Evolutionary conservation across 2,888 invertebrate genomes (phyloP).

Genomic region (Drosophila neonasuta): DNA sequence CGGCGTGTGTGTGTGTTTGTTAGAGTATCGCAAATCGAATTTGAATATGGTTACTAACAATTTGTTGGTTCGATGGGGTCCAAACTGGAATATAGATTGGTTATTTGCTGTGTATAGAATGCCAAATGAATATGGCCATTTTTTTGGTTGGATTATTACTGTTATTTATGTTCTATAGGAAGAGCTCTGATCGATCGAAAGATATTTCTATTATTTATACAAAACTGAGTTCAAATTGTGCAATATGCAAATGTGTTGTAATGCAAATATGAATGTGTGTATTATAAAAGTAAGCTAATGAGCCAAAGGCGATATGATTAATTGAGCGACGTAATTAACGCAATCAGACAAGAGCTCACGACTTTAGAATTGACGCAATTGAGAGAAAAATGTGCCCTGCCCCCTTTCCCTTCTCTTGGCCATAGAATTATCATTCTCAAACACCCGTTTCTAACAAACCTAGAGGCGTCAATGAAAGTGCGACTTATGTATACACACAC

Average conservation of each 20-base stretch:
- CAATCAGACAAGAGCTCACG: conserved; percentile 35
- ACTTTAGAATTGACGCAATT: conserved; percentile 48
- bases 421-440: not conserved
- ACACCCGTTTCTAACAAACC: not conserved
- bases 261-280: conserved; percentile 16
- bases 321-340: conserved; percentile 66
- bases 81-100: conserved; percentile 54
- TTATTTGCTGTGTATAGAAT: conserved; percentile 42
- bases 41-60: conserved; percentile 67
- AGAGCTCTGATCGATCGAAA: conserved; percentile 5
- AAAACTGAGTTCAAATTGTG: conserved; percentile 2
- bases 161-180: conserved; percentile 37
- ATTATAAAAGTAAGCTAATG: conserved; percentile 43
- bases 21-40: conserved; percentile 49
- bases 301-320: conserved; percentile 55
- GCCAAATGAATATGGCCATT: conserved; percentile 25
- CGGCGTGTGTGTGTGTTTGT: conserved; percentile 24
- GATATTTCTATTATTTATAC: conserved; percentile 4
- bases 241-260: conserved; percentile 36
- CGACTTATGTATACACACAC: conserved; percentile 38
- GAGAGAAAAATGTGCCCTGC: conserved; percentile 15
- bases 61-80: conserved; percentile 55
- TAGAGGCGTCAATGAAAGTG: conserved; percentile 55
- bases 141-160: conserved; percentile 14
- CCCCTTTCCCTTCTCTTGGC: not conserved